Conservation (phyloP, 2,797 vertebrate species). For the Melanotaenia trifasciata region DNA sequence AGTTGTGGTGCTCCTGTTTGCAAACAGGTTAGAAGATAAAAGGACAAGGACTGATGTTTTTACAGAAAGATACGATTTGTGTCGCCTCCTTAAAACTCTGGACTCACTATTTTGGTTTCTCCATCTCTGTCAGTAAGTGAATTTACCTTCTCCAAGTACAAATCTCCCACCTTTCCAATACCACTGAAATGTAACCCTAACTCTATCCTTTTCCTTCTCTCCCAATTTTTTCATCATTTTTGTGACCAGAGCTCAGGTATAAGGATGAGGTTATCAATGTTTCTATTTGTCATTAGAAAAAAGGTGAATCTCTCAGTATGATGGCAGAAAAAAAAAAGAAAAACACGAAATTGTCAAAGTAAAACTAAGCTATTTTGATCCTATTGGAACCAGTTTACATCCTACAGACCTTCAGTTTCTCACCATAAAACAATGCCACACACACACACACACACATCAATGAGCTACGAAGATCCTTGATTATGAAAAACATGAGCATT, state of each 20-base stretch:
- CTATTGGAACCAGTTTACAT: neutral
- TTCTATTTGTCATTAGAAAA: neutral
- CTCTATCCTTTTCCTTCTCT: neutral
- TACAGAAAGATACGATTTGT: neutral
- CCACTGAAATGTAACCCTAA: slow-evolving; percentile 19
- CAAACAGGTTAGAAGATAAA: neutral
- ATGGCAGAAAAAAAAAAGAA: neutral
- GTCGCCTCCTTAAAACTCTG: neutral
- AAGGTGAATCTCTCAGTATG: slow-evolving; percentile 7
- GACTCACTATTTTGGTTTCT: slow-evolving; percentile 17
- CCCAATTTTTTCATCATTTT: slow-evolving; percentile 29
- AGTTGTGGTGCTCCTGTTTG: neutral
- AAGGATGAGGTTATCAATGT: neutral
- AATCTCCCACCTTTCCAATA: neutral
- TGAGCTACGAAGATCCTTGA: neutral
- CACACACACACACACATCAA: neutral
- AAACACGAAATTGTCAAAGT: neutral
- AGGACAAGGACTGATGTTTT: neutral
- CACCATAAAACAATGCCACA: neutral
- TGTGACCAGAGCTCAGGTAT: slow-evolving; percentile 22
- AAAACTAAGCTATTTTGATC: neutral
- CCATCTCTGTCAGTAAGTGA: neutral
- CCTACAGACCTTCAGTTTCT: neutral
- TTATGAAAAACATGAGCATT: neutral
- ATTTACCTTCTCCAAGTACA: slow-evolving; percentile 8